These are phyloP conservation scores for Macropis europaea DNA, from an alignment of 2,888 invertebrate species.

Conservation along the genomic window DNA sequence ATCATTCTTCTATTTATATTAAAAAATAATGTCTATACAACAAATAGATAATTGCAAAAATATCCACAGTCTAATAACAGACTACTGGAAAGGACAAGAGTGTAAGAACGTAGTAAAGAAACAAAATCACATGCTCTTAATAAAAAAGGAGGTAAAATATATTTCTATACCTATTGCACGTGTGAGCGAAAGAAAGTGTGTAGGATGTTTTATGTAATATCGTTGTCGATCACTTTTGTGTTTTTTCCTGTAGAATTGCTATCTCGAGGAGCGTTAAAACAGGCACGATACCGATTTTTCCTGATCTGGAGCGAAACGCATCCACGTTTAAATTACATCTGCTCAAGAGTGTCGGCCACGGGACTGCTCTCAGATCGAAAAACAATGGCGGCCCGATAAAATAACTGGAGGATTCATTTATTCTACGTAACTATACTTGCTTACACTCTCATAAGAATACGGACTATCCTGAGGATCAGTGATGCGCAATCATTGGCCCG, in stretches of 20 bases:
- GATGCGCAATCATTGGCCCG: constrained; percentile 39
- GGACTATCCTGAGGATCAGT: constrained; percentile 36
- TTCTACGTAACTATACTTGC: constrained; percentile 49
- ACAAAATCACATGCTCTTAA: background rate
- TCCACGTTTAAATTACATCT: constrained; percentile 54
- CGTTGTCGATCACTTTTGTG: constrained; percentile 24
- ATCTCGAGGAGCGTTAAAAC: constrained; percentile 35
- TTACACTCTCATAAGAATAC: constrained; percentile 30
- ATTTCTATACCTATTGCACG: background rate
- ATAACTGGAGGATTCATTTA: constrained; percentile 57
- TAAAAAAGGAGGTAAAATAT: background rate
- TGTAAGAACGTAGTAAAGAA: too few relatives aligned
- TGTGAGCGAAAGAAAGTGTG: background rate
- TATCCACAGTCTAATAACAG: too few relatives aligned
- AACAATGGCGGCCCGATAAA: constrained; percentile 56
- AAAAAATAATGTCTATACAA: too few relatives aligned
- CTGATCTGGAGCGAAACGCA: constrained; percentile 28
- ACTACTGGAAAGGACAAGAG: too few relatives aligned
- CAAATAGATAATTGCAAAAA: too few relatives aligned
- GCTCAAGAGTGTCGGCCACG: constrained; percentile 44
- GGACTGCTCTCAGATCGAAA: constrained; percentile 43
- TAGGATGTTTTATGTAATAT: constrained; percentile 7
- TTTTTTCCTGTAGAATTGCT: constrained; percentile 17
- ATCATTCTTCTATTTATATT: too few relatives aligned
- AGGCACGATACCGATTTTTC: constrained; percentile 47